phyloP scores from a whole-genome alignment of 2,113 vertebrate species.

The Dipodomys stephensi region DNA sequence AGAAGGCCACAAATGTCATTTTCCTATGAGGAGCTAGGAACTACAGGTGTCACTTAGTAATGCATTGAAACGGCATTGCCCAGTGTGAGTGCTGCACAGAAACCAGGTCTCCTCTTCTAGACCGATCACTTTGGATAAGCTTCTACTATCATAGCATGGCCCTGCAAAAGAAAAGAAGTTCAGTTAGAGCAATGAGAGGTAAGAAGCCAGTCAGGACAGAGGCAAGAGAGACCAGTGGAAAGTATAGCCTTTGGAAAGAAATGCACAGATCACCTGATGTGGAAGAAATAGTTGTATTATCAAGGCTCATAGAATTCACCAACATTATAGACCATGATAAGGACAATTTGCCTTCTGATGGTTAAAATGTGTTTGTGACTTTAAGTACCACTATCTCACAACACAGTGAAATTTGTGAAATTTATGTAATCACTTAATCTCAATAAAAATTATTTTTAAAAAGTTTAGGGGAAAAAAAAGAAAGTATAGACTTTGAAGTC shows the following conservation, averaged over 20 bases:
- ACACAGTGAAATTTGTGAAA: too few relatives aligned
- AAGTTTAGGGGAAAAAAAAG: too few relatives aligned
- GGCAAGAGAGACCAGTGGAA: background rate
- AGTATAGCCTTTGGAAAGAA: background rate
- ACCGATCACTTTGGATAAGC: conserved; percentile 92
- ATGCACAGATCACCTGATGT: too few relatives aligned
- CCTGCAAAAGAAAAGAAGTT: conserved; percentile 86
- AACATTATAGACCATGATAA: too few relatives aligned
- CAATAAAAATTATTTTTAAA: too few relatives aligned
- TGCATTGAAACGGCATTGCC: conserved; percentile 83
- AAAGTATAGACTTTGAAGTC: background rate
- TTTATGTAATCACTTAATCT: too few relatives aligned
- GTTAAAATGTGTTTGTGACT: too few relatives aligned
- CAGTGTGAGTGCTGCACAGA: background rate
- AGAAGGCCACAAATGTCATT: conserved; percentile 83
- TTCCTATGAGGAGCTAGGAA: conserved; percentile 65
- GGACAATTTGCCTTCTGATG: too few relatives aligned
- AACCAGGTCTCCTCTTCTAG: background rate
- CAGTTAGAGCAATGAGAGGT: conserved; percentile 5
- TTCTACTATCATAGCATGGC: conserved; percentile 97
- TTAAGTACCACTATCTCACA: too few relatives aligned
- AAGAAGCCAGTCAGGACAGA: background rate
- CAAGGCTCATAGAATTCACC: too few relatives aligned
- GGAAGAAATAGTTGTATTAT: too few relatives aligned
- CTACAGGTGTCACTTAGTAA: conserved; percentile 38